Evolutionary conservation across 2,113 vertebrate species (phyloP), one percentile per base, ranked within the genome.

Genomic region (Camarhynchus parvulus): DNA sequence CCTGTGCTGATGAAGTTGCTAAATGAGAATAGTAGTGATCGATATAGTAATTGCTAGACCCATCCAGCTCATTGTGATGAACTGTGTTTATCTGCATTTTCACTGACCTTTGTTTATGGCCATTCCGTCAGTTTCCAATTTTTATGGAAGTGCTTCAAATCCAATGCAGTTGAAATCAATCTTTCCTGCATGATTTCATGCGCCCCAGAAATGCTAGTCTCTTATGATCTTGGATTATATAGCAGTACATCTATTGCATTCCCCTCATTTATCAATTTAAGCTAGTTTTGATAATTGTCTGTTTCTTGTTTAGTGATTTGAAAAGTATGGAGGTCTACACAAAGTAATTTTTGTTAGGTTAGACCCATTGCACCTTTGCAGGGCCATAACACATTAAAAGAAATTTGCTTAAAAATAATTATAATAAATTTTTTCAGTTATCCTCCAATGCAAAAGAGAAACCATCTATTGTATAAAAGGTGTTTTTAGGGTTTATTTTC

Each of bases 51-150:
- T 83, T 84, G 50, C 44, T 76, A 64, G 41, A 56, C 41, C 44
- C 20, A 42, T 87, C 72, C 52, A 4, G 14, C 68, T 85, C 52
- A n/a, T 50, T 79, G 76, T 92, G 78, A 90, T 72, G 49, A 59
- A 78, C 47, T 78, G 64, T 90, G 70, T 88, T 96, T 91, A 74
- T 87, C 68, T 93, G 47, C 25, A n/a, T 92, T 92, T 74, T 53
- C 79, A 75, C 33, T 75, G 77, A 83, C 25, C 25, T 79, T 91
- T 94, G 52, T 75, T 92, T 79, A 81, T 73, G 74, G n/a, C 24
- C 44, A 22, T 91, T 93, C 33, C 41, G 7, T 53, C 27, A 72
- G 28, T 70, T 95, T 85, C 58, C 49, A 37, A 35, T 77, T 81
- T 10, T 5, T 62, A 52, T 46, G 25, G 66, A 94, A 85, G 21